phyloP scores from a whole-genome alignment of 2,888 invertebrate genomes.

The Myopa tessellatipennis region DNA sequence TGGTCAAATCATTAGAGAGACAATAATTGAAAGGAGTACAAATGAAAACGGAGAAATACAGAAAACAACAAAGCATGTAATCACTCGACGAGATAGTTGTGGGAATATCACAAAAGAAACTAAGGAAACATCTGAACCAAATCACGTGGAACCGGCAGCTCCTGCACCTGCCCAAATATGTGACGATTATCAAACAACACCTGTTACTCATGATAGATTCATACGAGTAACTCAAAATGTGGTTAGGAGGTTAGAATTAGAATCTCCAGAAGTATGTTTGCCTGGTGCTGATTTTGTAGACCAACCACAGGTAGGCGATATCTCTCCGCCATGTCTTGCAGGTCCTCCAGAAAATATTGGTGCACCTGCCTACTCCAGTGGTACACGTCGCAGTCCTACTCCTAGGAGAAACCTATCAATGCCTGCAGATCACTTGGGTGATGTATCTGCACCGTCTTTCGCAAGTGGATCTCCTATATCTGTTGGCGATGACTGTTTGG shows the following conservation, averaged over 20 bases:
- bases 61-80: conserved; percentile 39
- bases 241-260: too few species aligned
- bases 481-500: conserved; percentile 31
- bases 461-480: too few species aligned
- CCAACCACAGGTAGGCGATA: background rate
- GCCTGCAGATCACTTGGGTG: conserved; percentile 14
- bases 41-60: conserved; percentile 42
- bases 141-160: background rate
- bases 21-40: conserved; percentile 37
- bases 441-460: conserved; percentile 27
- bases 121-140: conserved; percentile 22
- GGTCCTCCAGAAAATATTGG: background rate
- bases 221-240: too few species aligned
- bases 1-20: conserved; percentile 40
- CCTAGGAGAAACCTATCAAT: background rate
- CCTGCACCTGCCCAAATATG: too few species aligned
- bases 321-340: background rate
- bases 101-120: conserved; percentile 43
- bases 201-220: too few species aligned
- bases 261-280: too few species aligned
- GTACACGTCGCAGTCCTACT: conserved; percentile 20
- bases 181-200: too few species aligned
- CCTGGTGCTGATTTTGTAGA: too few species aligned
- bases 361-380: conserved; percentile 2
- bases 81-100: conserved; percentile 43